These are phyloP conservation scores for Lethenteron reissneri DNA, from an alignment of 2,113 vertebrate species.

Conservation along the genomic window DNA sequence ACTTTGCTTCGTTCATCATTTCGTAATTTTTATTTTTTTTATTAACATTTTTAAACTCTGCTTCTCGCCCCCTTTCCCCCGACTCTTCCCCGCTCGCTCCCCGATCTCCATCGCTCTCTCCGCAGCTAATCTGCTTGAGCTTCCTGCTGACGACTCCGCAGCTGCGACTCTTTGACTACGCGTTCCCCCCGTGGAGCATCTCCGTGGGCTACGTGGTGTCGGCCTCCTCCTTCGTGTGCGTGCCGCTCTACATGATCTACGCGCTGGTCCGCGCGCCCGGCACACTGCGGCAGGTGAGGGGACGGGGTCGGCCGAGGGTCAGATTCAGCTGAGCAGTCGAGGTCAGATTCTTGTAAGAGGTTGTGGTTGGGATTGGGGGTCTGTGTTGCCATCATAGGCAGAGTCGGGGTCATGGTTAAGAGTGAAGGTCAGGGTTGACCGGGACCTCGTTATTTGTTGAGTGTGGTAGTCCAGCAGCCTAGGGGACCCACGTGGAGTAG, in stretches of 20 bases:
- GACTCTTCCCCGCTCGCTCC: fast-evolving
- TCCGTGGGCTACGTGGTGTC: conserved; percentile 76
- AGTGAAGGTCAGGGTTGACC: no score
- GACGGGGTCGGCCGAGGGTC: neutral
- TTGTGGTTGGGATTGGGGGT: no score
- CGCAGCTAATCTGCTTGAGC: conserved; percentile 76
- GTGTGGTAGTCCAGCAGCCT: no score
- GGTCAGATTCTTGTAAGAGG: neutral
- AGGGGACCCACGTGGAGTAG: no score
- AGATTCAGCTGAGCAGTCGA: neutral
- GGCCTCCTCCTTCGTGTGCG: conserved; percentile 69
- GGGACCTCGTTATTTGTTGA: no score
- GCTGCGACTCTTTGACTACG: conserved; percentile 56
- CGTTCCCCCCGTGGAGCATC: conserved; percentile 59
- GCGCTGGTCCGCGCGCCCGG: conserved; percentile 50
- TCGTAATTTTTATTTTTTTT: neutral
- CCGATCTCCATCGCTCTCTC: conserved; percentile 9
- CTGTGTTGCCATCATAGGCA: no score
- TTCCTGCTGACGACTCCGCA: conserved; percentile 61
- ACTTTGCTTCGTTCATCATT: neutral
- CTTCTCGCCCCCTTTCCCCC: neutral
- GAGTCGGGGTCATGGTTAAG: no score
- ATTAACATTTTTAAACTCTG: neutral
- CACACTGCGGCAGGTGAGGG: conserved; percentile 62
- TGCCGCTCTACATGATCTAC: conserved; percentile 65